Percentiles rank a stretch among this genome's conserved stretches.
Conservation (phyloP, 2,888 invertebrate genomes). For the Petrolisthes cinctipes region DNA sequence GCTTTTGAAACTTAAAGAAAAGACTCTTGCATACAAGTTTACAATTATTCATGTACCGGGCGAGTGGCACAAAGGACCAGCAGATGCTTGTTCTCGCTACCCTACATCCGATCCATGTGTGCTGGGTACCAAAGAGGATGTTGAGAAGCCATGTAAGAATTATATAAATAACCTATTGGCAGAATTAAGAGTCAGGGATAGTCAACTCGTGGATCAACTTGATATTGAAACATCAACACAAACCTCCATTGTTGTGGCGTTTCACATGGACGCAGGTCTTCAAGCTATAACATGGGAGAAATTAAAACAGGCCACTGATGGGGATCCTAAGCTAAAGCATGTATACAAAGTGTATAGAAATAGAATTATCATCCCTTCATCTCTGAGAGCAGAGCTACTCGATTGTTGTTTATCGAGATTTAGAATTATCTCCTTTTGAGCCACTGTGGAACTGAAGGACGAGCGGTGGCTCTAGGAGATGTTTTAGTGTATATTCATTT, state of each 20-base stretch:
- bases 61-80: constrained; percentile 7
- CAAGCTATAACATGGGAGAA: neutral
- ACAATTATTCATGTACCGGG: neutral
- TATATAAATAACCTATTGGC: neutral
- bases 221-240: neutral
- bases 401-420: no score
- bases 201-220: neutral
- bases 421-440: no score
- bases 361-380: neutral
- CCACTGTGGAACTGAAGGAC: no score
- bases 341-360: neutral
- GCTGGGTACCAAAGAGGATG: neutral
- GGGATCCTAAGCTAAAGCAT: neutral
- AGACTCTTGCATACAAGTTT: constrained; percentile 33
- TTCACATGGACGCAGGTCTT: neutral
- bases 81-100: constrained; percentile 17
- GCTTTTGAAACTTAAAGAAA: constrained; percentile 19
- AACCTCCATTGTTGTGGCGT: neutral
- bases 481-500: no score
- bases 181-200: neutral
- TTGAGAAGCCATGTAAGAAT: neutral
- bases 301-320: neutral
- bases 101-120: neutral
- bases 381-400: neutral
- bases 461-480: no score